Percentiles rank a stretch among this genome's conserved stretches.
Conservation (phyloP, 1,140 invertebrate species). For the Euwallacea fornicatus region DNA sequence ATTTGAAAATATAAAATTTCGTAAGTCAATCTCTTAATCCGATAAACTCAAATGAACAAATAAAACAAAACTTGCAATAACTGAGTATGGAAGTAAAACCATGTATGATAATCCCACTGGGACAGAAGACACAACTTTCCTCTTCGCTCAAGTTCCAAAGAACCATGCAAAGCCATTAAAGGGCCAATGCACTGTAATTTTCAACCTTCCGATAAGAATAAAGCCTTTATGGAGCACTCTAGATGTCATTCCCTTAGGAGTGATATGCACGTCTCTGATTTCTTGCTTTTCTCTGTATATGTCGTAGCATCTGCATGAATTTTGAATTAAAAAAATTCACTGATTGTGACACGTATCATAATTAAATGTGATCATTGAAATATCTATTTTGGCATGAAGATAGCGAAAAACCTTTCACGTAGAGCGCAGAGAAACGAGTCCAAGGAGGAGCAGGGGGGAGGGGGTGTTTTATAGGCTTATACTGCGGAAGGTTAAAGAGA, state of each 20-base stretch:
- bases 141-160: slow-evolving; percentile 1
- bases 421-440: slow-evolving; percentile 5
- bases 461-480: slow-evolving; percentile 25
- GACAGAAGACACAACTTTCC: not conserved
- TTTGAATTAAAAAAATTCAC: too few relatives aligned
- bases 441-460: not conserved
- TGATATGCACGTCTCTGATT: slow-evolving; percentile 1
- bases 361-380: too few relatives aligned
- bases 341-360: too few relatives aligned
- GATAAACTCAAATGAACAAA: too few relatives aligned
- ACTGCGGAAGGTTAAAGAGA: slow-evolving; percentile 25
- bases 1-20: too few relatives aligned
- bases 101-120: too few relatives aligned
- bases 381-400: not conserved
- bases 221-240: not conserved
- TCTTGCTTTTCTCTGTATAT: not conserved
- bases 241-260: not conserved
- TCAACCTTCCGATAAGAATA: slow-evolving; percentile 1
- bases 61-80: too few relatives aligned
- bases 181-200: slow-evolving; percentile 4
- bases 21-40: too few relatives aligned
- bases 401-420: slow-evolving; percentile 3
- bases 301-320: too few relatives aligned
- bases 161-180: not conserved
- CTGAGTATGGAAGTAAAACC: too few relatives aligned